Percentiles rank a stretch among this genome's conserved stretches.
These are phyloP conservation scores for Gymnothorax javanicus DNA, from an alignment of 2,797 vertebrate genomes.

Conservation along the genomic window DNA sequence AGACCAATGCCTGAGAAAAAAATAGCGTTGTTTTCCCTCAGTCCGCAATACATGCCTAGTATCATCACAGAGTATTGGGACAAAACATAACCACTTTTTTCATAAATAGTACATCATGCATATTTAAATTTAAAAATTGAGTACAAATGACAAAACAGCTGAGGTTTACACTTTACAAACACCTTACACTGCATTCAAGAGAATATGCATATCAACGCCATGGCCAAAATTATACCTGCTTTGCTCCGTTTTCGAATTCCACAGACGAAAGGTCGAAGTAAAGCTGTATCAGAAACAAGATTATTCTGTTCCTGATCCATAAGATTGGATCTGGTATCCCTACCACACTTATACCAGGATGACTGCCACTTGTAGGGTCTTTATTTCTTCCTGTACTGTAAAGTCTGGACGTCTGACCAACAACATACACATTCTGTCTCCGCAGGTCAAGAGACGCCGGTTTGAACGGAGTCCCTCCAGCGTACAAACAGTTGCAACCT, in stretches of 20 bases:
- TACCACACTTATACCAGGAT: constrained; percentile 52
- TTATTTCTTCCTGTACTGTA: constrained; percentile 46
- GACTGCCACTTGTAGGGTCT: background rate
- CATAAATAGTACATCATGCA: background rate
- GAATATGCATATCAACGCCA: background rate
- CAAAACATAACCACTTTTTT: background rate
- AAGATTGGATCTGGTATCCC: constrained; percentile 58
- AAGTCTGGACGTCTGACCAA: constrained; percentile 44
- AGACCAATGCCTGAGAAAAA: constrained; percentile 58
- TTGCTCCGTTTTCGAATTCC: constrained; percentile 62
- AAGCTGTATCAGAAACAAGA: constrained; percentile 46
- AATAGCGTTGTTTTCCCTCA: background rate
- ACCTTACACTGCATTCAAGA: background rate
- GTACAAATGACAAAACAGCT: background rate
- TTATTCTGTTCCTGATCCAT: constrained; percentile 59
- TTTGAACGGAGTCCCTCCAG: background rate
- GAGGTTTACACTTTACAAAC: background rate
- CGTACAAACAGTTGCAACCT: background rate
- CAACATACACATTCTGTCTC: constrained; percentile 35
- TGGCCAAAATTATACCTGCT: constrained; percentile 56
- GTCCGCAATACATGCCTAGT: background rate
- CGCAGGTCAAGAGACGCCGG: constrained; percentile 25
- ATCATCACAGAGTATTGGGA: background rate
- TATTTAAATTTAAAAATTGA: background rate
- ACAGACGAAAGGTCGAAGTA: constrained; percentile 50